Conservation (phyloP, 1,140 invertebrate species). For the Pomacea maculata region DNA sequence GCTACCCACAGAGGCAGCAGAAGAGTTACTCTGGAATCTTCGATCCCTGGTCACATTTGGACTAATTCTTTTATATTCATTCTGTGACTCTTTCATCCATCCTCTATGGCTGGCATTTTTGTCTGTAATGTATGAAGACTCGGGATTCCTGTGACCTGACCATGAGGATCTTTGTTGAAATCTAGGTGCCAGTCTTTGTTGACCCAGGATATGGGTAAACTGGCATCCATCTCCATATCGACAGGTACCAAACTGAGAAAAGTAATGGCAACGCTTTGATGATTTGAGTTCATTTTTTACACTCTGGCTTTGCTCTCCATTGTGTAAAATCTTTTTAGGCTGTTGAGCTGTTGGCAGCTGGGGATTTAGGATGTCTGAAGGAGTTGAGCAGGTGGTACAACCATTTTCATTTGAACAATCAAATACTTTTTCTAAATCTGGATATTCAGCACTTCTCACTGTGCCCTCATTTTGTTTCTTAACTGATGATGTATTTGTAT, state of each 20-base stretch:
- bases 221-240: constrained; percentile 40
- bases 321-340: background rate
- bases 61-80: no score
- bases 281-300: background rate
- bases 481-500: background rate
- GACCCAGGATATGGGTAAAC: constrained; percentile 31
- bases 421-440: background rate
- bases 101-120: no score
- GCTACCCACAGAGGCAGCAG: background rate
- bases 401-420: background rate
- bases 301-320: background rate
- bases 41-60: background rate
- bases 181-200: background rate
- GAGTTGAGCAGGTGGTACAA: constrained; percentile 15
- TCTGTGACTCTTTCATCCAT: background rate
- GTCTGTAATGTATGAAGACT: background rate
- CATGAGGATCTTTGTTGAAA: constrained; percentile 4
- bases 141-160: background rate
- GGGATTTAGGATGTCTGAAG: background rate
- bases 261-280: constrained; percentile 20
- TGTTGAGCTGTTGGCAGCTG: background rate
- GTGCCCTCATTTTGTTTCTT: constrained; percentile 19
- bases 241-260: constrained; percentile 36
- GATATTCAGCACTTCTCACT: constrained; percentile 13
- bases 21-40: constrained; percentile 3